These are phyloP conservation scores for Ceuthmochares aereus DNA, from an alignment of 2,113 vertebrate species.

Conservation along the genomic window DNA sequence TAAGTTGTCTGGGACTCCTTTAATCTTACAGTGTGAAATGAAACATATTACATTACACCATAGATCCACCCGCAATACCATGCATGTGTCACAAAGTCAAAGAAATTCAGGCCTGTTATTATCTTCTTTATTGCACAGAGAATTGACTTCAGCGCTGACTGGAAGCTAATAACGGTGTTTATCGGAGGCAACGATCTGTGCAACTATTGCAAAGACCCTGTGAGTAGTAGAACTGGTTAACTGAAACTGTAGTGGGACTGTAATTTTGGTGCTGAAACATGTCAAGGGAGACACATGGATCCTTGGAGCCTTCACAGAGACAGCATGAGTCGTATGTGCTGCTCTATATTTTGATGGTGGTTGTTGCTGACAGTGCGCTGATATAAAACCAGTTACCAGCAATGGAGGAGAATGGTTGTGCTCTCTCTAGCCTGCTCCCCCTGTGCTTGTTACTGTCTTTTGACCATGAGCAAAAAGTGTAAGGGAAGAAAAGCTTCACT, in stretches of 20 bases:
- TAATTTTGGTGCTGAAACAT: neutral
- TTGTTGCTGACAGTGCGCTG: neutral
- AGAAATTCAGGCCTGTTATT: neutral
- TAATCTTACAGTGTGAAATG: neutral
- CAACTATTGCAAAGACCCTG: slow-evolving; percentile 85
- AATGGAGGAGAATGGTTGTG: neutral
- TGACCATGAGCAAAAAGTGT: neutral
- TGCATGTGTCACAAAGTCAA: neutral
- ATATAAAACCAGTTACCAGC: neutral
- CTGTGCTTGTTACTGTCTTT: neutral
- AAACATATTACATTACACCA: neutral
- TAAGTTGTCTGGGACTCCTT: slow-evolving; percentile 65
- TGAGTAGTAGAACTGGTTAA: slow-evolving; percentile 68
- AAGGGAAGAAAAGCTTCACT: neutral
- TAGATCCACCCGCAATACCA: neutral
- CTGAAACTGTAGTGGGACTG: neutral
- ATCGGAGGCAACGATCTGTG: slow-evolving; percentile 88
- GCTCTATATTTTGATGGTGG: neutral
- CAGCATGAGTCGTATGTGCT: neutral
- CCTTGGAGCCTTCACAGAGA: neutral
- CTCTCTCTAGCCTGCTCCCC: neutral
- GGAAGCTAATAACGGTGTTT: slow-evolving; percentile 92
- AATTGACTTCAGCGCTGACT: slow-evolving; percentile 85
- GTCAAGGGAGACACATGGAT: neutral
- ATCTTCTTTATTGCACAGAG: slow-evolving; percentile 74